phyloP scores from a whole-genome alignment of 2,113 vertebrate species.

The Lophotis ruficrista region DNA sequence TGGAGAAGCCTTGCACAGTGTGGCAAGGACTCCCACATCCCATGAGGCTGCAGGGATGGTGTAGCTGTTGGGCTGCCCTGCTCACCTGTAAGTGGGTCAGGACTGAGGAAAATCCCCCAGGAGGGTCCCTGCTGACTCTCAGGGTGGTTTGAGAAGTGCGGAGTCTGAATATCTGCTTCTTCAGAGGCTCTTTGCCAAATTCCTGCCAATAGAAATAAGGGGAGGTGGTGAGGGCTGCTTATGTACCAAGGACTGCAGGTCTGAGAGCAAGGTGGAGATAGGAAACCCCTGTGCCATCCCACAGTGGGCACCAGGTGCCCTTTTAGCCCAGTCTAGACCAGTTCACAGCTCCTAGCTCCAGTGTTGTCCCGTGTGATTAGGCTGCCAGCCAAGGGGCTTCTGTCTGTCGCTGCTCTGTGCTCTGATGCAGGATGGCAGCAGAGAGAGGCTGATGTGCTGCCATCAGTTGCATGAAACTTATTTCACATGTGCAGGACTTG shows the following conservation, averaged over 20 bases:
- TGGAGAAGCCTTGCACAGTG: neutral
- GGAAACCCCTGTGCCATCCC: neutral
- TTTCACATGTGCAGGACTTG: neutral
- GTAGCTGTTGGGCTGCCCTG: neutral
- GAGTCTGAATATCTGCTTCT: neutral
- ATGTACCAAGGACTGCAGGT: rapidly evolving
- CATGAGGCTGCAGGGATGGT: rapidly evolving
- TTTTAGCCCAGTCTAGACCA: neutral
- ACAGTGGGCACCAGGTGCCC: neutral
- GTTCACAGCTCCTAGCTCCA: neutral
- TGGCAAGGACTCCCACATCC: neutral
- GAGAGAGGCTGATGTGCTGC: neutral
- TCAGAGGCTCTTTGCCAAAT: neutral
- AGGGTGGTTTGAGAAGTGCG: neutral
- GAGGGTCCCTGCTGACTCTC: neutral
- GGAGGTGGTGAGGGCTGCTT: neutral
- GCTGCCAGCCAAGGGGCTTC: neutral
- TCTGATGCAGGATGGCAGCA: neutral
- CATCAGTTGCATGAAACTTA: neutral
- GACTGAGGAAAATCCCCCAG: neutral
- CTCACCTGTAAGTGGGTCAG: neutral
- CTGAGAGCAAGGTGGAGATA: neutral
- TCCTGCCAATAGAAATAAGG: neutral
- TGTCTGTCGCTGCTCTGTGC: neutral
- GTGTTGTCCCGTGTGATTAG: neutral